Evolutionary conservation across 2,113 vertebrate species (phyloP), one percentile per base, ranked within the genome.

Genomic region (Dipodomys spectabilis): DNA sequence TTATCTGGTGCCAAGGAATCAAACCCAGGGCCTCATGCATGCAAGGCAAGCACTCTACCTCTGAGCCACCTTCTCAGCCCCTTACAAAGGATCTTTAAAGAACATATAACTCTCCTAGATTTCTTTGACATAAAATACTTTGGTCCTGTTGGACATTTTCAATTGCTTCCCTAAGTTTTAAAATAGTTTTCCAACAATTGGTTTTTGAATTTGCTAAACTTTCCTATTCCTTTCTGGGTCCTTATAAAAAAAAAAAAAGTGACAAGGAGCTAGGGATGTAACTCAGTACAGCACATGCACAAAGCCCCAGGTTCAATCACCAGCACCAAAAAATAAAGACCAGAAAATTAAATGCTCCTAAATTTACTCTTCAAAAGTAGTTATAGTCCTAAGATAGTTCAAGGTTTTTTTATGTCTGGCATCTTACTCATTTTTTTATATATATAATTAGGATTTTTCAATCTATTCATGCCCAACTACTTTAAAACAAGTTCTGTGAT

Each of bases 91-190:
- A 35, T 81, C 82, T 73, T 85, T 57, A 94, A 89, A 53, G 45
- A 87, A 91, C 32, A 68, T 32, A 65, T 6, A 83, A 6, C 49
- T 89, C 65, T 83, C 49, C 20, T 64, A 57, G n/a, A 85, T 69
- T 60, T 39, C 23, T 83, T 45, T 91, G 73, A 73, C 62, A 78
- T 67, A 53, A 94, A 91, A 88, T 49, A 91, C 30, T 91, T 92
- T 18, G n/a, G 27, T 77, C 25, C 19, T 89, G 35, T 84, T 73
- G 53, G 82, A 89, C 32, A 82, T 22, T 82, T 91, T 91, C 68
- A 77, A 7, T 71, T 81, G 57, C 60, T 79, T 82, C 35, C 53
- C 25, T 72, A 91, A 91, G 28, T 68, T 87, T 90, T 92, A 69
- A 84, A 92, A 45, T n/a, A 49, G 67, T 28, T 94, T 82, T 72